These are phyloP conservation scores for Panulirus ornatus DNA, from an alignment of 1,140 invertebrate genomes.

Conservation along the genomic window DNA sequence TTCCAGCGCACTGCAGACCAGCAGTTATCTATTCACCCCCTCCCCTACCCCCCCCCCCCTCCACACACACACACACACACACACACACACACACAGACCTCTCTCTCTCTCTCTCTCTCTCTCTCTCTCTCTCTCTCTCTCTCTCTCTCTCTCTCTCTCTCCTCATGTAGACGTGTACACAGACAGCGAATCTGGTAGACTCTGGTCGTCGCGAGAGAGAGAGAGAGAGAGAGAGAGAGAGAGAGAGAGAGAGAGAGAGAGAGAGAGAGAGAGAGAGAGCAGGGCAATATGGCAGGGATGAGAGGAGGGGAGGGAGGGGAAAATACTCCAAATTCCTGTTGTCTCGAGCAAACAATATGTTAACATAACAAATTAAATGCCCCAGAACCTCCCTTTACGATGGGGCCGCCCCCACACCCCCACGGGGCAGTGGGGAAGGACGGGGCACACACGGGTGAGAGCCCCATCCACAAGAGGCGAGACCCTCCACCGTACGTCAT, in stretches of 20 bases:
- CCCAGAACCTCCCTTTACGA: too few species aligned
- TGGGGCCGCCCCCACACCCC: neutral
- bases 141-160: neutral
- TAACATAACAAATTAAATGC: too few species aligned
- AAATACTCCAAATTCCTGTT: constrained; percentile 12
- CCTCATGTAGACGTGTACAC: neutral
- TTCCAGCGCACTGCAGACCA: neutral
- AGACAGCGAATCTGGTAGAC: too few species aligned
- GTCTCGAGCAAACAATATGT: too few species aligned
- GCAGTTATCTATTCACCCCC: neutral
- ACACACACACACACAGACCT: too few species aligned
- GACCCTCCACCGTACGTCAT: too few species aligned
- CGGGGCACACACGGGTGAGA: too few species aligned
- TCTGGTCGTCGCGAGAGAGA: too few species aligned
- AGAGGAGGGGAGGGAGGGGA: neutral
- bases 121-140: neutral
- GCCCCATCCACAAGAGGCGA: too few species aligned
- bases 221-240: too few species aligned
- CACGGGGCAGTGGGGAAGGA: too few species aligned
- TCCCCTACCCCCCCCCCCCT: too few species aligned
- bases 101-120: neutral
- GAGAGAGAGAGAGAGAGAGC: neutral
- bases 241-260: neutral
- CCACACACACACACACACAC: neutral
- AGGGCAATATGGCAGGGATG: neutral